Evolutionary conservation across 1,140 invertebrate species (phyloP).

Genomic region (Olivierus martensii): DNA sequence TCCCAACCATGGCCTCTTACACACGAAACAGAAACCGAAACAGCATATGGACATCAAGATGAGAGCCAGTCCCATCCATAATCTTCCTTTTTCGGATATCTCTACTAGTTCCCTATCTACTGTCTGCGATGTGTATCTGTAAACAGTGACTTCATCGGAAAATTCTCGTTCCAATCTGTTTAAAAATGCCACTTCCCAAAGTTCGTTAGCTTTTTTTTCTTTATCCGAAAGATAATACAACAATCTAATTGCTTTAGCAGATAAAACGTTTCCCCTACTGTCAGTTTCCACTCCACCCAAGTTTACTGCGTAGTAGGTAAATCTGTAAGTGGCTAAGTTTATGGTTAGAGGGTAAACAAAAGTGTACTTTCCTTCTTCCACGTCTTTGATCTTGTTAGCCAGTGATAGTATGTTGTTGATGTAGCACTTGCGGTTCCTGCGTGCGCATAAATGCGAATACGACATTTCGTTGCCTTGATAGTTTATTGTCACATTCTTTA

Average conservation of each 20-base stretch:
- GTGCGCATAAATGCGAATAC: conserved; percentile 65
- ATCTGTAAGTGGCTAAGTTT: conserved; percentile 67
- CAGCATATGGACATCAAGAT: conserved; percentile 50
- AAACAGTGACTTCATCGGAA: conserved; percentile 64
- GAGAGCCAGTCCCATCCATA: conserved; percentile 73
- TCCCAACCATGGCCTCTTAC: conserved; percentile 78
- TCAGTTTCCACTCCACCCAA: conserved; percentile 63
- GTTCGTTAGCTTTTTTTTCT: conserved; percentile 54
- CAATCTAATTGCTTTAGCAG: conserved; percentile 63
- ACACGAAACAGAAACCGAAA: conserved; percentile 55
- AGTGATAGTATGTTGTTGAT: conserved; percentile 69
- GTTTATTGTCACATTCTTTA: conserved; percentile 53
- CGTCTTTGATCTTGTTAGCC: conserved; percentile 61
- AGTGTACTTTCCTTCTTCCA: conserved; percentile 52
- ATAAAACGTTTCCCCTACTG: conserved; percentile 51
- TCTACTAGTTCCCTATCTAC: conserved; percentile 74
- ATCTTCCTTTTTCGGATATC: conserved; percentile 70
- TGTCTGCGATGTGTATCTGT: conserved; percentile 68
- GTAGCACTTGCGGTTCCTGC: conserved; percentile 65
- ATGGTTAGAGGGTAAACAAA: conserved; percentile 79
- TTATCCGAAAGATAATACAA: conserved; percentile 71
- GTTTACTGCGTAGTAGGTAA: conserved; percentile 66
- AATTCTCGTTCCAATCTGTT: conserved; percentile 53
- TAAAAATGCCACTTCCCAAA: conserved; percentile 73
- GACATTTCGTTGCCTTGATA: conserved; percentile 5